phyloP scores from a whole-genome alignment of 2,888 invertebrate species.

The Aricia artaxerxes region DNA sequence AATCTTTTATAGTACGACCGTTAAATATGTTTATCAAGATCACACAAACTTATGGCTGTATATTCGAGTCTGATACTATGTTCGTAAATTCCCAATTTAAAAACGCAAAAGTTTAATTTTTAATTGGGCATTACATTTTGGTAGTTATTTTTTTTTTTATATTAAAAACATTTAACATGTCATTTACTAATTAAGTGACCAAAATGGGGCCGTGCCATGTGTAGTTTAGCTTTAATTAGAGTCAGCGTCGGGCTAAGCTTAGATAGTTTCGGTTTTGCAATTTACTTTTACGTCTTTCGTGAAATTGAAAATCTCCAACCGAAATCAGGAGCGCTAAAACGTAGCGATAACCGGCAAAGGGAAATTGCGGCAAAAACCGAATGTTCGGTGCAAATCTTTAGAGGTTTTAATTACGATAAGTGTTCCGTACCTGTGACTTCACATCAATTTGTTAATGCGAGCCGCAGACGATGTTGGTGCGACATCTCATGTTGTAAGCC shows the following conservation, averaged over 20 bases:
- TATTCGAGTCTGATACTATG: no score
- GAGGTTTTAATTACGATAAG: slow-evolving; percentile 75
- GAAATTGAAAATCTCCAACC: slow-evolving; percentile 30
- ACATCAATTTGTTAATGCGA: slow-evolving; percentile 71
- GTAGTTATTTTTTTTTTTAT: no score
- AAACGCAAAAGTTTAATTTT: no score
- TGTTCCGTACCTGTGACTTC: slow-evolving; percentile 49
- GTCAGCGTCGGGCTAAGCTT: slow-evolving; percentile 7
- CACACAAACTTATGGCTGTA: no score
- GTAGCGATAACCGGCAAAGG: slow-evolving; percentile 45
- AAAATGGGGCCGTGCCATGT: slow-evolving; percentile 1
- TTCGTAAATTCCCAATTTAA: no score
- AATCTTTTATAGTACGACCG: no score
- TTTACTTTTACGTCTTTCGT: slow-evolving; percentile 30
- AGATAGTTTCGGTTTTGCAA: slow-evolving; percentile 28
- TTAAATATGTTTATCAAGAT: no score
- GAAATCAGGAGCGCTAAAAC: slow-evolving; percentile 40
- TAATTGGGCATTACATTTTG: no score
- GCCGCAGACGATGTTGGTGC: slow-evolving; percentile 41
- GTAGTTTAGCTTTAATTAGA: slow-evolving; percentile 28
- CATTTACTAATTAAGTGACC: slow-evolving; percentile 20
- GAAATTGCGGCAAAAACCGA: slow-evolving; percentile 53
- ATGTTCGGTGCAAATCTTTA: slow-evolving; percentile 60
- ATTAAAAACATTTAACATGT: background rate
- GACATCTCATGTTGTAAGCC: background rate